Evolutionary conservation across 2,797 vertebrate genomes (phyloP).

Genomic region (Thripadectes ignobilis): DNA sequence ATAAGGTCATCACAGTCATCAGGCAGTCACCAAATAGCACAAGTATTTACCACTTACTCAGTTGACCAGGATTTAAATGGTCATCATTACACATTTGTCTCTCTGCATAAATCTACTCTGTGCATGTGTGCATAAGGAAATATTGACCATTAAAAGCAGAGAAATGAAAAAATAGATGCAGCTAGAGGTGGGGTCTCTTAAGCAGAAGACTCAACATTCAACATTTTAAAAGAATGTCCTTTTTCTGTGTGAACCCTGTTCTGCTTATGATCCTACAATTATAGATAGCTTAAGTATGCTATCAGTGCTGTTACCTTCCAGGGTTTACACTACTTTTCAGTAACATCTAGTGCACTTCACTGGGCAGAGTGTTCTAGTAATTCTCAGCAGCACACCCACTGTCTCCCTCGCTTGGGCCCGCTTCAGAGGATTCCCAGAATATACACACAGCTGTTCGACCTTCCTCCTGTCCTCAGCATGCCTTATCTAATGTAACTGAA

Average conservation of each 20-base stretch:
- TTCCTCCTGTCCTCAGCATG: conserved; percentile 12
- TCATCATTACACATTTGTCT: not conserved
- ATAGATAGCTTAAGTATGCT: not conserved
- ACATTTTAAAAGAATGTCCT: not conserved
- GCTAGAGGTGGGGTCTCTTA: not conserved
- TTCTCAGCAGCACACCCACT: not conserved
- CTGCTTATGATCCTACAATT: not conserved
- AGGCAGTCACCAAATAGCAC: not conserved
- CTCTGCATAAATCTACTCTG: not conserved
- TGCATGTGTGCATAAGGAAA: not conserved
- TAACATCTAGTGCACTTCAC: not conserved
- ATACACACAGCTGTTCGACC: conserved; percentile 7
- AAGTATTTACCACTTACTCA: not conserved
- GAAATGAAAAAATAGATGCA: not conserved
- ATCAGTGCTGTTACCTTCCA: not conserved
- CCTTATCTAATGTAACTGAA: conserved; percentile 14
- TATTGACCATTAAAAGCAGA: not conserved
- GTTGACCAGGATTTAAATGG: not conserved
- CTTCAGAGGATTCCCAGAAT: conserved; percentile 37
- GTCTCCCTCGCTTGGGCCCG: not conserved
- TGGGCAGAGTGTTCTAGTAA: not conserved
- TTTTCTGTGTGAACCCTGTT: not conserved
- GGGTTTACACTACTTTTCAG: not conserved
- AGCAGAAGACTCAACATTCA: not conserved
- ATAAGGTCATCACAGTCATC: not conserved